phyloP scores from a whole-genome alignment of 2,113 vertebrate genomes.

The Clarias macrocephalus region DNA sequence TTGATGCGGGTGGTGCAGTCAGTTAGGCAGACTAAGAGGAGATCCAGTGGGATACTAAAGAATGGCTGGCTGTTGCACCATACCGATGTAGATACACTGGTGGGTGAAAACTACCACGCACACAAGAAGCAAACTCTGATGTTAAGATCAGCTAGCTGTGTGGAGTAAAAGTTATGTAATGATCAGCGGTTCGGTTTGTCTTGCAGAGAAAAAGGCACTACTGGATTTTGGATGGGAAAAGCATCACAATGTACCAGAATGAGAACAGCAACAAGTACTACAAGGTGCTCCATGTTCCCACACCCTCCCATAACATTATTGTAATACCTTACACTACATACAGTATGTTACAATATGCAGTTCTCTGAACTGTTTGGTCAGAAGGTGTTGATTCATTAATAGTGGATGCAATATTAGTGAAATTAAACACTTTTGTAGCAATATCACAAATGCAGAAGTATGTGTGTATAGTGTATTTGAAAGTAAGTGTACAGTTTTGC shows the following conservation, averaged over 20 bases:
- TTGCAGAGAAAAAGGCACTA: constrained; percentile 75
- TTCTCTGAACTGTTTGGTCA: neutral
- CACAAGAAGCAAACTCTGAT: neutral
- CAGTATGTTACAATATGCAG: neutral
- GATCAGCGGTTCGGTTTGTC: neutral
- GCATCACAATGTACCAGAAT: constrained; percentile 72
- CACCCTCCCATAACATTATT: neutral
- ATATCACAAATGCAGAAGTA: too few species aligned
- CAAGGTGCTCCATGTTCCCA: constrained; percentile 62
- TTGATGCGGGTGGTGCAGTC: constrained; percentile 76
- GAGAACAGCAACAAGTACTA: constrained; percentile 73
- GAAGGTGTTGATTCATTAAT: neutral
- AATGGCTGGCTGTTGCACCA: constrained; percentile 74
- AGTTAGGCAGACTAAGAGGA: constrained; percentile 66
- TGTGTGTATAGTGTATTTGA: too few species aligned
- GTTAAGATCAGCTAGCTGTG: neutral
- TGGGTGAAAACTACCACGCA: constrained; percentile 45
- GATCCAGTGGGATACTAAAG: constrained; percentile 59
- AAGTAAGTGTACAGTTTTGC: too few species aligned
- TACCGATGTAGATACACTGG: constrained; percentile 69
- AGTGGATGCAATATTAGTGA: neutral
- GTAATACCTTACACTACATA: neutral
- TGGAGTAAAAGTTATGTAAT: neutral
- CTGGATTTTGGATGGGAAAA: constrained; percentile 74
- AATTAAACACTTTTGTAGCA: neutral